phyloP scores from a whole-genome alignment of 2,797 vertebrate species.

The Loriculus beryllinus region DNA sequence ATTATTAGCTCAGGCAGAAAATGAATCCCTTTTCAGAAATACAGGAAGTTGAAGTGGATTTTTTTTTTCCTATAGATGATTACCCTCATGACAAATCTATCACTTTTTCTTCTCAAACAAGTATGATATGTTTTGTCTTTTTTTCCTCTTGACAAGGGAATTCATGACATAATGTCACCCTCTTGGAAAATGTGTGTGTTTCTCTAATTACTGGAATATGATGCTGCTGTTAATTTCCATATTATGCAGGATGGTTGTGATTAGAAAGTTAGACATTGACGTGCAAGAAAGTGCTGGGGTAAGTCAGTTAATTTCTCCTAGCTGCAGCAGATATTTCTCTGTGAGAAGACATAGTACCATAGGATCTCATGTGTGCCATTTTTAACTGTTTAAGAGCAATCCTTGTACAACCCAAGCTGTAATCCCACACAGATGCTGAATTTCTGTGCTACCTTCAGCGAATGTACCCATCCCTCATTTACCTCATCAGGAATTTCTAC shows the following conservation, averaged over 20 bases:
- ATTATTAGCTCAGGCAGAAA: slow-evolving; percentile 63
- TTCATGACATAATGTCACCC: slow-evolving; percentile 36
- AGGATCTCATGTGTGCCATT: neutral
- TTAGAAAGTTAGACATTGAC: slow-evolving; percentile 31
- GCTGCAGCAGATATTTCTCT: neutral
- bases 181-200: slow-evolving; percentile 17
- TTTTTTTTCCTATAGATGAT: slow-evolving; percentile 61
- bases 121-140: neutral
- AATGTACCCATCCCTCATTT: neutral
- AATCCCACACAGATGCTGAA: neutral
- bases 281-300: neutral
- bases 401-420: neutral
- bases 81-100: slow-evolving; percentile 70
- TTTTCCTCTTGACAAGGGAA: slow-evolving; percentile 26
- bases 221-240: slow-evolving; percentile 48
- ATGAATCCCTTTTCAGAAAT: slow-evolving; percentile 58
- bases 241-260: slow-evolving; percentile 4
- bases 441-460: neutral
- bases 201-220: slow-evolving; percentile 60
- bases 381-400: neutral
- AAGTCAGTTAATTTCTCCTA: slow-evolving; percentile 22
- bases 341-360: neutral
- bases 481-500: neutral
- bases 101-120: slow-evolving; percentile 38
- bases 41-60: slow-evolving; percentile 53